Evolutionary conservation across 2,797 vertebrate genomes (phyloP).

Genomic region (Lateolabrax maculatus): DNA sequence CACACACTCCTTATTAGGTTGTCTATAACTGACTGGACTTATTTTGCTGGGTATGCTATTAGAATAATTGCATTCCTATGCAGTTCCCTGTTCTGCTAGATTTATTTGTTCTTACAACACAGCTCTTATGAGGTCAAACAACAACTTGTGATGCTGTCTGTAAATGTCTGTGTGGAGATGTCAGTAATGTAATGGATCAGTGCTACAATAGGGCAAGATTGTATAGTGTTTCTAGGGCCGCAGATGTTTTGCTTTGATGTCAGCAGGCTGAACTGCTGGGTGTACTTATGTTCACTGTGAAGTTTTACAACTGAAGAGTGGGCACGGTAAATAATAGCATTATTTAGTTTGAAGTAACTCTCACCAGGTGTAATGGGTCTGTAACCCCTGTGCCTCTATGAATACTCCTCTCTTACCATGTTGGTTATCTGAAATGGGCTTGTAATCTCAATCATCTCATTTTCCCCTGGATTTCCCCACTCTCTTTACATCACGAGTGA

Average conservation of each 20-base stretch:
- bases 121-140: conserved; percentile 78
- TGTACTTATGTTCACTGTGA: conserved; percentile 30
- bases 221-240: conserved; percentile 8
- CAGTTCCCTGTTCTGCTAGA: conserved; percentile 70
- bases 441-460: conserved; percentile 79
- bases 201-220: conserved; percentile 27
- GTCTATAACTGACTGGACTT: conserved; percentile 77
- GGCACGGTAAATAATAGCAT: conserved; percentile 63
- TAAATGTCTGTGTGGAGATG: conserved; percentile 60
- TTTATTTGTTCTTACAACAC: conserved; percentile 80
- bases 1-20: conserved; percentile 79
- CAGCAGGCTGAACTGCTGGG: conserved; percentile 11
- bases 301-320: conserved; percentile 56
- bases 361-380: conserved; percentile 62
- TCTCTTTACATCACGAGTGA: conserved; percentile 75
- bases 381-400: conserved; percentile 58
- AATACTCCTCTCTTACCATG: conserved; percentile 59
- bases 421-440: conserved; percentile 72
- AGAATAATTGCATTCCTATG: conserved; percentile 83
- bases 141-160: conserved; percentile 70
- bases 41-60: conserved; percentile 77
- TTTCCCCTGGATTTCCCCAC: conserved; percentile 61
- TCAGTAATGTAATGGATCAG: conserved; percentile 60
- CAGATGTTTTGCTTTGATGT: conserved; percentile 24
- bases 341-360: conserved; percentile 74